Evolutionary conservation across 2,113 vertebrate genomes (phyloP).

Genomic region (Ailurus styani): DNA sequence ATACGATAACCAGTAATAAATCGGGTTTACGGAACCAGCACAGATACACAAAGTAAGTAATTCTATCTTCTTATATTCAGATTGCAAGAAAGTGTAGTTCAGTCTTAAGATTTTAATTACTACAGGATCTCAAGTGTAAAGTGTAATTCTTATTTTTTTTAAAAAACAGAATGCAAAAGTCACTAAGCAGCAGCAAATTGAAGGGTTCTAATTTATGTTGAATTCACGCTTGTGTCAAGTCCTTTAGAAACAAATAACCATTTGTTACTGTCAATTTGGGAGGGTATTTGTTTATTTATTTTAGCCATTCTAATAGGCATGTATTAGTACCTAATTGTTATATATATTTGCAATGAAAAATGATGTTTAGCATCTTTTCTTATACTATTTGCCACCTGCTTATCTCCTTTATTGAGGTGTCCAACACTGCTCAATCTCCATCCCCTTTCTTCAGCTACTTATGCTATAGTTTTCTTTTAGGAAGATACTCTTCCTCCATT

Average conservation of each 20-base stretch:
- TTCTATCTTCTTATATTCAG: neutral
- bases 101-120: constrained; percentile 47
- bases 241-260: neutral
- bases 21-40: neutral
- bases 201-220: neutral
- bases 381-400: neutral
- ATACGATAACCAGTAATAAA: constrained; percentile 21
- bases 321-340: neutral
- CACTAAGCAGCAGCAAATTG: neutral
- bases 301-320: neutral
- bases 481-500: neutral
- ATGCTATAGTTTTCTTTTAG: neutral
- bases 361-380: neutral
- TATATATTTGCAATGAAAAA: neutral
- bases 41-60: constrained; percentile 17
- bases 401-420: neutral
- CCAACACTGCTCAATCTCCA: neutral
- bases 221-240: neutral
- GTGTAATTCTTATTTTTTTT: neutral
- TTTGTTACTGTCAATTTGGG: neutral
- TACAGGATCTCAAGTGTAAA: neutral
- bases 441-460: neutral
- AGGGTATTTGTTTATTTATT: neutral
- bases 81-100: constrained; percentile 5
- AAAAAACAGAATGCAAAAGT: constrained; percentile 23